Conservation (phyloP, 1,140 invertebrate genomes). For the Pissodes strobi region DNA sequence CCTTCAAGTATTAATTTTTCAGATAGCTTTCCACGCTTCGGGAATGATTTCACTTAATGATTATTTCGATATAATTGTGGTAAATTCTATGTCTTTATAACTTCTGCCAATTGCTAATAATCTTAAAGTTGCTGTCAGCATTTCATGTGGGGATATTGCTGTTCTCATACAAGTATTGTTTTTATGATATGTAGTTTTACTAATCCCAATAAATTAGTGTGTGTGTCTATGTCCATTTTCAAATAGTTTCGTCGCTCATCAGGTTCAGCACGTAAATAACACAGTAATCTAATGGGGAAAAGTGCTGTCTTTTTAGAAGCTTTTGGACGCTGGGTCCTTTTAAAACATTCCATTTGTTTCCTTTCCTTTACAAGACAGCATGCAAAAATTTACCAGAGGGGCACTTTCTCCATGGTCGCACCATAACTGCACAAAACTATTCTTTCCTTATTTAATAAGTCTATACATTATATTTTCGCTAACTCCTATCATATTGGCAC, state of each 20-base stretch:
- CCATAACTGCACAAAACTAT: background rate
- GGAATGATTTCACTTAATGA: slow-evolving; percentile 9
- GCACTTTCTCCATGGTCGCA: background rate
- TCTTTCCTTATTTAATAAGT: too few relatives aligned
- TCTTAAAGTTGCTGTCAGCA: background rate
- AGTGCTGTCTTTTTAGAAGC: too few relatives aligned
- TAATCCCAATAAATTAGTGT: background rate
- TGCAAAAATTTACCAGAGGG: background rate
- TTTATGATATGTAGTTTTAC: background rate
- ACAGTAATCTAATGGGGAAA: background rate
- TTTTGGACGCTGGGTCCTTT: too few relatives aligned
- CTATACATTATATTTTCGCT: too few relatives aligned
- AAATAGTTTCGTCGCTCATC: background rate
- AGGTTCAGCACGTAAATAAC: too few relatives aligned
- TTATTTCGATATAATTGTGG: slow-evolving; percentile 1
- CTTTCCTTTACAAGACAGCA: background rate
- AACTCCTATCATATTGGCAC: too few relatives aligned
- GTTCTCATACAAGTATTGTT: background rate
- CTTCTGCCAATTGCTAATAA: too few relatives aligned
- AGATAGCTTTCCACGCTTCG: background rate
- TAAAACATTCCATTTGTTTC: background rate
- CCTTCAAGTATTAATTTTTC: slow-evolving; percentile 6
- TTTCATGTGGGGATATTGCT: background rate
- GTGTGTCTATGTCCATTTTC: background rate
- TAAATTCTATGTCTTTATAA: background rate